These are phyloP conservation scores for Lomographa bimaculata DNA, from an alignment of 2,888 invertebrate genomes.

Conservation along the genomic window DNA sequence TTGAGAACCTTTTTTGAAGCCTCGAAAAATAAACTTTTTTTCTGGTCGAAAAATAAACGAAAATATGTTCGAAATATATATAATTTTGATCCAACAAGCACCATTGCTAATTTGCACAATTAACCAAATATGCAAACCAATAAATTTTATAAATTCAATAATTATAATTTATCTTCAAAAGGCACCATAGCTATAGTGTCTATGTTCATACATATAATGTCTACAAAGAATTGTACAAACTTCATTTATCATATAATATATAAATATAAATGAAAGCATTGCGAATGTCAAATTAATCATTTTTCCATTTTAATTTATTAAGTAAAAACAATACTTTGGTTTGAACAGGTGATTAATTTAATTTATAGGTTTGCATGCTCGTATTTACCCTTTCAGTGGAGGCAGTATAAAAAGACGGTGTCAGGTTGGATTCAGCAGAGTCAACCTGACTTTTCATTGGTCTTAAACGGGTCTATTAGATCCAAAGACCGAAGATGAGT, in stretches of 20 bases:
- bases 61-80: too few species aligned
- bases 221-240: not conserved
- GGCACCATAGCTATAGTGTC: too few species aligned
- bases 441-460: slow-evolving; percentile 4
- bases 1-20: too few species aligned
- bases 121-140: not conserved
- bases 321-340: slow-evolving; percentile 1
- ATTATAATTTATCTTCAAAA: not conserved
- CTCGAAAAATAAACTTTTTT: too few species aligned
- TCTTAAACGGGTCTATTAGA: slow-evolving; percentile 3
- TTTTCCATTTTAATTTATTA: slow-evolving; percentile 1
- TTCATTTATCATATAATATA: slow-evolving; percentile 4
- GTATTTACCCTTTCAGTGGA: not conserved
- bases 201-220: not conserved
- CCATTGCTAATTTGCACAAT: too few species aligned
- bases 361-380: slow-evolving; percentile 8
- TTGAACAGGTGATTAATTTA: slow-evolving; percentile 10
- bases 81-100: too few species aligned
- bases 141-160: slow-evolving; percentile 2
- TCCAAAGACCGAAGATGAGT: slow-evolving; percentile 2
- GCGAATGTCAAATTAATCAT: not conserved
- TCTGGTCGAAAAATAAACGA: too few species aligned
- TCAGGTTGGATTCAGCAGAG: not conserved
- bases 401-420: slow-evolving; percentile 1
- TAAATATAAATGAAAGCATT: too few species aligned